Conservation (phyloP, 2,888 invertebrate genomes). For the Mythimna impura region DNA sequence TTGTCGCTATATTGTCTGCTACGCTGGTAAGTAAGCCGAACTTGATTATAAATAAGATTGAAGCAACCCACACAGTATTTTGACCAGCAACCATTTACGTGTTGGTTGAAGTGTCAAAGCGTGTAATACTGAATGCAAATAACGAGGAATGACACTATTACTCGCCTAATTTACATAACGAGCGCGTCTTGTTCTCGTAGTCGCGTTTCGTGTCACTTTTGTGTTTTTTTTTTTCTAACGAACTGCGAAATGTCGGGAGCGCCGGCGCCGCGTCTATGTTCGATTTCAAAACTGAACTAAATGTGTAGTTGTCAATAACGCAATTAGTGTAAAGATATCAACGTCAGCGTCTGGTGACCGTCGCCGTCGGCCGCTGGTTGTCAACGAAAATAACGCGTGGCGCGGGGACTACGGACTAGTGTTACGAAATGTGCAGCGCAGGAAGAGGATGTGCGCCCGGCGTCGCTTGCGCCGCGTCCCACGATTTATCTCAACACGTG, state of each 20-base stretch:
- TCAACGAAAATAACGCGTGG: conserved; percentile 88
- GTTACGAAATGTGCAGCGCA: conserved; percentile 85
- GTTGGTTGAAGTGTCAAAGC: conserved; percentile 67
- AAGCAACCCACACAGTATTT: conserved; percentile 48
- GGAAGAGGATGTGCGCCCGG: conserved; percentile 86
- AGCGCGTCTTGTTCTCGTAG: conserved; percentile 63
- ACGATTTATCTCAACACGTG: conserved; percentile 38
- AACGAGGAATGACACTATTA: conserved; percentile 73
- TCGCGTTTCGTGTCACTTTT: conserved; percentile 39
- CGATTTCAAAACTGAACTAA: conserved; percentile 81
- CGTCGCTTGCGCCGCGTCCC: conserved; percentile 40
- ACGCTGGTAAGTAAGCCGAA: conserved; percentile 9
- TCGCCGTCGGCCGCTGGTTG: conserved; percentile 81
- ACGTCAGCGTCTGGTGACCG: conserved; percentile 85
- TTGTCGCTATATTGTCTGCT: conserved; percentile 22
- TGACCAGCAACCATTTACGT: conserved; percentile 45
- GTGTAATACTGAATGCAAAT: conserved; percentile 77
- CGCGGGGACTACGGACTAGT: conserved; percentile 75
- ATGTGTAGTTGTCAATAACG: conserved; percentile 87
- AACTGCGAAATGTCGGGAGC: conserved; percentile 46
- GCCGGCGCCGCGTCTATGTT: conserved; percentile 53
- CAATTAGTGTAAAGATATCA: conserved; percentile 89
- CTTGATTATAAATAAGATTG: conserved; percentile 35
- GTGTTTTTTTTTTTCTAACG: conserved; percentile 49
- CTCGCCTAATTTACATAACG: conserved; percentile 77